Conservation (phyloP, 2,888 invertebrate genomes). For the Dorcus parallelipipedus region DNA sequence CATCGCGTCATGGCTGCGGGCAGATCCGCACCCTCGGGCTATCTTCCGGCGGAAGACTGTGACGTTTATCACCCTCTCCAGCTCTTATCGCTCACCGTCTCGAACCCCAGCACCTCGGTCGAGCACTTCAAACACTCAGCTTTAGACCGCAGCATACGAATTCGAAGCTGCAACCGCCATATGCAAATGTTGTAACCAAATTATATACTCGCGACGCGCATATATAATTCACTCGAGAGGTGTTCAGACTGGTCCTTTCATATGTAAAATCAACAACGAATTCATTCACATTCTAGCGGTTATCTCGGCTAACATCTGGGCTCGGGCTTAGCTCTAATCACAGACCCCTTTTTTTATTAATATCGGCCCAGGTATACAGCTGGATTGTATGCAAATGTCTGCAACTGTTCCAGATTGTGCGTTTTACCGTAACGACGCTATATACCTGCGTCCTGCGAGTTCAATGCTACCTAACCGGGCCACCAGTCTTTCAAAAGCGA, state of each 20-base stretch:
- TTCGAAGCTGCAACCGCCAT: constrained; percentile 44
- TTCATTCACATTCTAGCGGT: constrained; percentile 27
- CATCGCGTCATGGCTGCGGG: constrained; percentile 44
- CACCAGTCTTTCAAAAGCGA: no score
- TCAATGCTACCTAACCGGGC: no score
- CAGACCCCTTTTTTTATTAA: constrained; percentile 30
- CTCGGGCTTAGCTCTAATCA: constrained; percentile 29
- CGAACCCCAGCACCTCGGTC: background rate
- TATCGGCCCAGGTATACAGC: constrained; percentile 34
- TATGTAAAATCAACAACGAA: background rate
- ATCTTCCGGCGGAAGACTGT: constrained; percentile 29
- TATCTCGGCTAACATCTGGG: constrained; percentile 37
- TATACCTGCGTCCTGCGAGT: background rate
- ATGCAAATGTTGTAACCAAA: constrained; percentile 44
- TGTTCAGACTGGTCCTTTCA: background rate
- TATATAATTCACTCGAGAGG: constrained; percentile 44
- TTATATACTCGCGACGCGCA: constrained; percentile 48
- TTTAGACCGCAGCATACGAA: constrained; percentile 31
- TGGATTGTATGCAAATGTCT: constrained; percentile 30
- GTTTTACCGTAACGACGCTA: constrained; percentile 27
- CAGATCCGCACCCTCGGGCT: constrained; percentile 44
- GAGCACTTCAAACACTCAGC: constrained; percentile 26
- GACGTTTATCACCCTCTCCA: constrained; percentile 12
- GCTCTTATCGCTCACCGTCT: background rate
- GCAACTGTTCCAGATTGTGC: constrained; percentile 36